phyloP scores from a whole-genome alignment of 2,113 vertebrate species.

The Cryptomyrus ogoouensis region DNA sequence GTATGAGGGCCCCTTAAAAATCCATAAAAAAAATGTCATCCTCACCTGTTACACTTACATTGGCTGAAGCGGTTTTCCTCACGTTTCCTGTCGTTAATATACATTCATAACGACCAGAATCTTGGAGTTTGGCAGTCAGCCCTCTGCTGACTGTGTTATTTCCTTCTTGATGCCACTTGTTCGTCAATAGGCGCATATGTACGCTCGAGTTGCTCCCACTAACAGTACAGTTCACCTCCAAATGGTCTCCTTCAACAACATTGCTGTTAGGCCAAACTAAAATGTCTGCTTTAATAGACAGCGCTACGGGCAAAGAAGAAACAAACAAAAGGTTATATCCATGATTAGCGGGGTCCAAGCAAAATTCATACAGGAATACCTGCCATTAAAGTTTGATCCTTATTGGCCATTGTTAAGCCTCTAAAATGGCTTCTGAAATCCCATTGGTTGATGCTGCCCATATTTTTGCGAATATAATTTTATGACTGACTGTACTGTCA shows the following conservation, averaged over 20 bases:
- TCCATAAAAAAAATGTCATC: neutral
- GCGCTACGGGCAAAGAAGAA: slow-evolving; percentile 42
- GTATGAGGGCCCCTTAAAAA: neutral
- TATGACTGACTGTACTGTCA: neutral
- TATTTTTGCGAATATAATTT: neutral
- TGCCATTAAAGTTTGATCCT: neutral
- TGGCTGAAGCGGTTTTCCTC: slow-evolving; percentile 16
- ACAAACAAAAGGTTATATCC: neutral
- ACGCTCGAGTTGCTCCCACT: accelerated
- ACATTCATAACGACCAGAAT: slow-evolving; percentile 47
- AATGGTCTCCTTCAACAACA: slow-evolving; percentile 55
- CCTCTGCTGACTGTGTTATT: slow-evolving; percentile 16
- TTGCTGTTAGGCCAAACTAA: slow-evolving; percentile 34
- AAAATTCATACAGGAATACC: neutral
- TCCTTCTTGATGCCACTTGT: slow-evolving; percentile 15
- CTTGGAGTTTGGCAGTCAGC: slow-evolving; percentile 11
- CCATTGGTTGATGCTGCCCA: neutral
- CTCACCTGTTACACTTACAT: slow-evolving; percentile 50
- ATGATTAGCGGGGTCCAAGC: neutral
- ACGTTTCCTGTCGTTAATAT: slow-evolving; percentile 14
- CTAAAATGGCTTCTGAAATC: neutral
- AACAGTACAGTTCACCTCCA: slow-evolving; percentile 43
- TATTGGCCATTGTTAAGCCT: neutral
- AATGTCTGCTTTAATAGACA: slow-evolving; percentile 37
- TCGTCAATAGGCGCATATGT: slow-evolving; percentile 35